phyloP scores from a whole-genome alignment of 1,140 invertebrate species.

The Halyomorpha halys region DNA sequence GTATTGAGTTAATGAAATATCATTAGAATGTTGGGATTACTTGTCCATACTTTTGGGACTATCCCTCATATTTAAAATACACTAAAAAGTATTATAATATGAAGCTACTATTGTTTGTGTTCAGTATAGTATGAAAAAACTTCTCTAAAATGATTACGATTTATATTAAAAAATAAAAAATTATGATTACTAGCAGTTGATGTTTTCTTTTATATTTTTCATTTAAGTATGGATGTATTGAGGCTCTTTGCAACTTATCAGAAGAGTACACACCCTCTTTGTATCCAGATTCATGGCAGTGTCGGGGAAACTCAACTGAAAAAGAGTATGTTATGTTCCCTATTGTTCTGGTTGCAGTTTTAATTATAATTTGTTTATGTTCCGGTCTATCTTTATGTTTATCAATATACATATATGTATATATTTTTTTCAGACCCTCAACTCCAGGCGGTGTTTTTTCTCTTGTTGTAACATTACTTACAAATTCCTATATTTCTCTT shows the following conservation, averaged over 20 bases:
- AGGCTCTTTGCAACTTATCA: constrained; percentile 41
- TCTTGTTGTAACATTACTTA: constrained; percentile 37
- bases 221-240: constrained; percentile 40
- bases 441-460: neutral
- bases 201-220: too few species aligned
- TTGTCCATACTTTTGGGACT: too few species aligned
- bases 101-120: too few species aligned
- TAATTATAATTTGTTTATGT: neutral
- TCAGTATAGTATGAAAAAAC: too few species aligned
- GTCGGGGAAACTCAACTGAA: constrained; percentile 23
- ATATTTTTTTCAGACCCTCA: neutral
- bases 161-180: too few species aligned
- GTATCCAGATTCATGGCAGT: constrained; percentile 44
- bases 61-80: too few species aligned
- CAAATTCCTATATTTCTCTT: constrained; percentile 46
- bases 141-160: too few species aligned
- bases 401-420: neutral
- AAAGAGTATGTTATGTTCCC: neutral
- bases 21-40: too few species aligned
- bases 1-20: too few species aligned
- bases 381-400: neutral
- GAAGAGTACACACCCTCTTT: constrained; percentile 40
- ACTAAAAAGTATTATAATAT: too few species aligned
- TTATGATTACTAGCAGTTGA: too few species aligned
- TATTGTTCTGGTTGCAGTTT: too few species aligned